phyloP scores from a whole-genome alignment of 2,888 invertebrate genomes.

The Ischnura elegans region DNA sequence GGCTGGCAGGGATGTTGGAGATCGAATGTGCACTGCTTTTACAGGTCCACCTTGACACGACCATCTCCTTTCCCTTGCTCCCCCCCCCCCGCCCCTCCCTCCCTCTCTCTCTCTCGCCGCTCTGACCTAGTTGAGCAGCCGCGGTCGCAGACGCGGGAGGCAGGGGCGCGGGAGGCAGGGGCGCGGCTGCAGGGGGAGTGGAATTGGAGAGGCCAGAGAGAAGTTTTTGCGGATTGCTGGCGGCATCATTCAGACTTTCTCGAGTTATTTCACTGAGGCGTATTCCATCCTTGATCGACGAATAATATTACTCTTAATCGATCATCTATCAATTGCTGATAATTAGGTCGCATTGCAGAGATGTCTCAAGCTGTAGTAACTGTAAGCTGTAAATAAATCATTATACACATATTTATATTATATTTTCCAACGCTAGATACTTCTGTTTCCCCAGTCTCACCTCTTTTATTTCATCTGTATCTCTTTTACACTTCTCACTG shows the following conservation, averaged over 20 bases:
- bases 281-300: too few species aligned
- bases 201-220: neutral
- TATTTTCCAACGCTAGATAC: too few species aligned
- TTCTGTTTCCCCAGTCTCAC: too few species aligned
- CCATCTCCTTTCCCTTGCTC: slow-evolving; percentile 33
- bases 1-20: neutral
- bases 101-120: slow-evolving; percentile 28
- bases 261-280: slow-evolving; percentile 73
- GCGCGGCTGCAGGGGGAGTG: neutral
- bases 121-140: slow-evolving; percentile 70
- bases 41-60: slow-evolving; percentile 66
- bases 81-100: neutral
- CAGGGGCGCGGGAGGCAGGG: slow-evolving; percentile 4
- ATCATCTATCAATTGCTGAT: too few species aligned
- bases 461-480: too few species aligned
- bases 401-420: too few species aligned
- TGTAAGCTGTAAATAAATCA: too few species aligned
- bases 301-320: too few species aligned
- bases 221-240: slow-evolving; percentile 69
- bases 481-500: too few species aligned
- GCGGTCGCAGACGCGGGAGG: slow-evolving; percentile 71
- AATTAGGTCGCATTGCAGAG: too few species aligned
- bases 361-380: too few species aligned
- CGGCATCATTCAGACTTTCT: slow-evolving; percentile 74
- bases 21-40: slow-evolving; percentile 36